phyloP scores from a whole-genome alignment of 1,140 invertebrate species.

The Bathynomus jamesi region DNA sequence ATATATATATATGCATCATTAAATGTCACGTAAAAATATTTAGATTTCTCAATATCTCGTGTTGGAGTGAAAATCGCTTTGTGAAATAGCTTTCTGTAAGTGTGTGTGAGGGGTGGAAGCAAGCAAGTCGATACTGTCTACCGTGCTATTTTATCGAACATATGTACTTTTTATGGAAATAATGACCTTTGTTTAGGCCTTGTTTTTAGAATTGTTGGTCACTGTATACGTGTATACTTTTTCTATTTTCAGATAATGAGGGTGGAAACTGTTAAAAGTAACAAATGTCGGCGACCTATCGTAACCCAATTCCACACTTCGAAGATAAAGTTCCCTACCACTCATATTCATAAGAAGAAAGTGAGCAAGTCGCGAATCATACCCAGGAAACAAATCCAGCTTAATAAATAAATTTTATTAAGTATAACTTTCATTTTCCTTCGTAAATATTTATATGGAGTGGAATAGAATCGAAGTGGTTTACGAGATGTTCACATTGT shows the following conservation, averaged over 20 bases:
- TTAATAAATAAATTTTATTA: neutral
- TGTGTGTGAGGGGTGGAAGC: neutral
- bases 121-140: neutral
- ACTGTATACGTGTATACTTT: neutral
- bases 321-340: neutral
- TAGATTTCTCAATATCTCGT: too few relatives aligned
- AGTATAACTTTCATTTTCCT: too few relatives aligned
- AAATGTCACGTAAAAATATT: too few relatives aligned
- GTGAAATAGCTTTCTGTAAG: neutral
- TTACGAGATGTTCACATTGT: too few relatives aligned
- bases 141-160: neutral
- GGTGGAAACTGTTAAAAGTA: constrained; percentile 80
- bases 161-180: neutral
- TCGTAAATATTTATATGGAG: too few relatives aligned
- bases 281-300: constrained; percentile 73
- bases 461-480: too few relatives aligned
- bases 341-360: neutral
- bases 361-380: neutral
- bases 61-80: neutral
- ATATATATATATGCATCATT: too few relatives aligned
- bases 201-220: neutral
- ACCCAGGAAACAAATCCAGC: neutral
- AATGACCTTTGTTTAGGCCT: neutral
- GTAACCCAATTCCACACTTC: neutral
- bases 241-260: constrained; percentile 77